Evolutionary conservation across 2,113 vertebrate genomes (phyloP).

Genomic region (Toxotes jaculatrix): DNA sequence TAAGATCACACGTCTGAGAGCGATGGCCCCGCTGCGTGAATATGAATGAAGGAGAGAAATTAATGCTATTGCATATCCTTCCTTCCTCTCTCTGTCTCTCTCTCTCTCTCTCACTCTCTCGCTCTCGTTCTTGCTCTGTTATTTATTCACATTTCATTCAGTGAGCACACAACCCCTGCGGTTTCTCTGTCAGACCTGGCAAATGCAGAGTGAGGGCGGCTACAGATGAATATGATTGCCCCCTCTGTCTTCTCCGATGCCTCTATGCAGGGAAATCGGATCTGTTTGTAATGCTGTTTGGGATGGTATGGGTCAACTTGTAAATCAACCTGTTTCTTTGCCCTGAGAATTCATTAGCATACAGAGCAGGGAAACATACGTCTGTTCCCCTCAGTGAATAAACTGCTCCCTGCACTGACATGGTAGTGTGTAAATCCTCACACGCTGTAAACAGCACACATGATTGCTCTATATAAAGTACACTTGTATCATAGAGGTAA

Average conservation of each 20-base stretch:
- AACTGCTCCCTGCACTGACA: constrained; percentile 18
- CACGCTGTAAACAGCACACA: constrained; percentile 3
- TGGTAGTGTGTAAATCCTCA: constrained; percentile 26
- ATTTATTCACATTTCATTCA: constrained; percentile 81
- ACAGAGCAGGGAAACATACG: constrained; percentile 42
- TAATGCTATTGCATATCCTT: constrained; percentile 59
- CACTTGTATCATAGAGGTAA: not conserved
- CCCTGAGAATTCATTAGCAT: constrained; percentile 66
- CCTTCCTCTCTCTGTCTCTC: not conserved
- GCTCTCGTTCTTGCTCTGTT: constrained; percentile 35
- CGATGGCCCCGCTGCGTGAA: constrained; percentile 73
- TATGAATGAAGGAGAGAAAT: constrained; percentile 79
- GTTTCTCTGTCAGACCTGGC: constrained; percentile 71
- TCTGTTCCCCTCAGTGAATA: constrained; percentile 38
- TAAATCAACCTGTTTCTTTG: constrained; percentile 68
- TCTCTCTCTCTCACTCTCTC: constrained; percentile 1
- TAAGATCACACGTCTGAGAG: constrained; percentile 75
- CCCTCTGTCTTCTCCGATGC: constrained; percentile 52
- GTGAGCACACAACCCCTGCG: constrained; percentile 69
- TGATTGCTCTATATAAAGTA: not conserved
- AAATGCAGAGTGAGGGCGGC: constrained; percentile 54
- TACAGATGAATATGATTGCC: constrained; percentile 70
- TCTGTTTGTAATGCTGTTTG: constrained; percentile 68
- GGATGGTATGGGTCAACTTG: constrained; percentile 69
- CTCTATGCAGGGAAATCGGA: constrained; percentile 44